Base-by-base conservation (phyloP, 1,140 invertebrate species). In the Anastatus disparis region DNA sequence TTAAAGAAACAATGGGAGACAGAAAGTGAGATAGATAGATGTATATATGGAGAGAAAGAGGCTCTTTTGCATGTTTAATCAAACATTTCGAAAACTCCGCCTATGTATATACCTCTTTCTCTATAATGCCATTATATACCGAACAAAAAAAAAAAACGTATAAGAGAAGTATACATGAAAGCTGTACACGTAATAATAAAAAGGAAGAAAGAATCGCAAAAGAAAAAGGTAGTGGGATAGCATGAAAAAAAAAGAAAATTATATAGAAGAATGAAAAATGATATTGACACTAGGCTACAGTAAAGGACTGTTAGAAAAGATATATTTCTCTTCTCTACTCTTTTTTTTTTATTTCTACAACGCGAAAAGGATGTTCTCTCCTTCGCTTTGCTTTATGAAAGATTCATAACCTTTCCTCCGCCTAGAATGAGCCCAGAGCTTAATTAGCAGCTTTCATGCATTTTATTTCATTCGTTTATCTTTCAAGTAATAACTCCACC, bases 401-500 rank as follows among this genome's bases (percentile, higher is more conserved):
- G 70, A 81, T 82, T 80, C 75, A 82, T 74, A 38, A 17, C 9
- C 26, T 42, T 24, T 10, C 42, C 29, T 42, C 35, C 50, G 15
- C 7, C 24, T 12, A 35, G n/a, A 20, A 64, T 7, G 6, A 9
- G 2, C 38, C 7, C 12, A 3, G 61, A 56, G 74, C 74, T 81
- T 82, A 81, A 82, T 82, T 82, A 82, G 77, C 74, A 31, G 40
- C 35, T 20, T 26, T 17, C 62, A 35, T 15, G 31, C 55, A 69
- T 69, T 69, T 69, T 62, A 68, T 53, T 55, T 59, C 20, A 48
- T 56, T 63, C 58, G 68, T 70, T 70, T 63, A 63, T 56, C 52
- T 56, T 63, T 56, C 50, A n/a, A 70, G 59, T 46, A 50, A 12
- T n/a, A n/a, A n/a, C 31, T 38, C 24, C 20, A 3, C 35, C 0